Base-by-base conservation (phyloP, 2,797 vertebrate species). In the Caiman crocodilus region DNA sequence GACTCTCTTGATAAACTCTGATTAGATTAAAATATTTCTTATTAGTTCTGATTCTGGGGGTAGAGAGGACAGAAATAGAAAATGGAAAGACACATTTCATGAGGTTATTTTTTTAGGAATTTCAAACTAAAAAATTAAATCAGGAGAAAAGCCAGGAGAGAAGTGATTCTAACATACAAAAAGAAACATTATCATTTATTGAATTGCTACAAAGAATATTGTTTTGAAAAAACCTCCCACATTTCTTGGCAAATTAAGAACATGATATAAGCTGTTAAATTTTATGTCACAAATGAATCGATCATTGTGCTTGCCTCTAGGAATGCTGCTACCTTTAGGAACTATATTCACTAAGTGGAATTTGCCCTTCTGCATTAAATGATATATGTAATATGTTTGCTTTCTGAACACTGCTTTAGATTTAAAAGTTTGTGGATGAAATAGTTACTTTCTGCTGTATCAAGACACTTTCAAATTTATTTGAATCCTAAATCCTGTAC, bases 81-180 rank as follows among this genome's bases (percentile, higher is more conserved):
- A 85, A 79, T 65, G 89, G 4, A 84, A 90, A 20, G 13, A 61
- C 59, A 84, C 11, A 69, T 30, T 30, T 87, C 82, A 82, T 80
- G 4, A 80, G 28, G 79, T 57, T 42, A 35, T 35, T 71, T 35
- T 23, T 35, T 50, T 50, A 50, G 42, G 42, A 50, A 50, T 50
- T 50, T 50, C 42, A 50, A 50, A 73, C 30, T 25, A 55, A 90
- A 80, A 69, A 26, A 2, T 5, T 32, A 56, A 55, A 50, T 4
- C 89, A 2, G 84, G 14, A 64, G 7, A 86, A 58, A 85, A 87
- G 16, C 8, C 79, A 35, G 1, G 3, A 60, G 17, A 59, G 15
- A 65, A 3, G 85, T 42, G 1, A 4, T 25, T 74, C 76, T 26
- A 10, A 50, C 42, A 50, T 50, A 74, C 93, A 75, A 78, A 60